Percentiles rank a stretch among this genome's conserved stretches.
phyloP scores from a whole-genome alignment of 2,113 vertebrate species.

The Furnarius figulus region DNA sequence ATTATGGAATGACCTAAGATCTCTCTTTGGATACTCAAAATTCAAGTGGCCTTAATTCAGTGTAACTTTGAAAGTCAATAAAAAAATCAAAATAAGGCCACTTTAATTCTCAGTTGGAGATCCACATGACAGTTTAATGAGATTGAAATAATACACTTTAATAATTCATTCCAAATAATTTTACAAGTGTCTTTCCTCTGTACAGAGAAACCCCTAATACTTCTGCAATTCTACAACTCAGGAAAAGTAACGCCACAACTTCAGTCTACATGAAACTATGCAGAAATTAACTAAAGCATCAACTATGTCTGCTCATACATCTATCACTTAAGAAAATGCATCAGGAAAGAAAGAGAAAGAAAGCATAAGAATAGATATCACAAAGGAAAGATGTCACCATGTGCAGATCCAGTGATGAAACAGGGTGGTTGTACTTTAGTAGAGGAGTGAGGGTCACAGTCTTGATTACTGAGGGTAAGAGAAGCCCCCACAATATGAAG shows the following conservation, averaged over 20 bases:
- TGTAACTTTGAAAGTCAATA: background rate
- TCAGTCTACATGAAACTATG: background rate
- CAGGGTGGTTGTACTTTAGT: background rate
- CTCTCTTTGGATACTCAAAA: background rate
- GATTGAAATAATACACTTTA: conserved; percentile 16
- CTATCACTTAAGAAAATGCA: background rate
- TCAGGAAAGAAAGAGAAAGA: background rate
- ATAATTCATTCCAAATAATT: background rate
- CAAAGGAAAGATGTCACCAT: background rate
- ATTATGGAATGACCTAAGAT: background rate
- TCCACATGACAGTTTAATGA: background rate
- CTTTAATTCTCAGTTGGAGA: background rate
- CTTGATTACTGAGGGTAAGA: no score
- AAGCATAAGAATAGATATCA: background rate
- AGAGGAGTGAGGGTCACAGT: fast-evolving
- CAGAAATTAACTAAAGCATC: background rate
- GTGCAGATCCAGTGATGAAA: no score
- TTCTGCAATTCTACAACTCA: fast-evolving
- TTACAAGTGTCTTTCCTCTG: background rate
- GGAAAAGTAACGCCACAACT: background rate
- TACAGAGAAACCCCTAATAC: background rate
- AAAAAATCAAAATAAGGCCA: background rate
- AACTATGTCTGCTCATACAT: background rate
- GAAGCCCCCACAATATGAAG: background rate
- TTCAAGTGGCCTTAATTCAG: background rate